Conservation (phyloP, 2,888 invertebrate species). For the Cosmia trapezina region DNA sequence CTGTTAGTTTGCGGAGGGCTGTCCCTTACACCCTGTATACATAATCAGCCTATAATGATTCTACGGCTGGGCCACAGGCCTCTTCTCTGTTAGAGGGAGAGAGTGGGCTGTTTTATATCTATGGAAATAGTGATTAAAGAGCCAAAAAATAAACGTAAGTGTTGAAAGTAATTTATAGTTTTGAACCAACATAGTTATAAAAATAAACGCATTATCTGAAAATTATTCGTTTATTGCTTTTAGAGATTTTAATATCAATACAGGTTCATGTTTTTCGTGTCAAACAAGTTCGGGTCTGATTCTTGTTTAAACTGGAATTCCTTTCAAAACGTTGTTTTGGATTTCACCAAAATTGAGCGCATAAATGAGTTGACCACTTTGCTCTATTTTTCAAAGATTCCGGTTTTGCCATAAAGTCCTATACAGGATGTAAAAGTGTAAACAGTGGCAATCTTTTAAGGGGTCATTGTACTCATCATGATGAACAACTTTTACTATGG, state of each 20-base stretch:
- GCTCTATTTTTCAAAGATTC: not conserved
- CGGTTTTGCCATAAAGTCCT: not conserved
- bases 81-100: too few relatives aligned
- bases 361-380: not conserved
- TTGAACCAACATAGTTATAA: not conserved
- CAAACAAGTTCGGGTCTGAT: not conserved
- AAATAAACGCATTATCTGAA: too few relatives aligned
- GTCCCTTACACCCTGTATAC: too few relatives aligned
- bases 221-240: not conserved
- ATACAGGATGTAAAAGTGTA: too few relatives aligned
- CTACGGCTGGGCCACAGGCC: too few relatives aligned
- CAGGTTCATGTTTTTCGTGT: not conserved
- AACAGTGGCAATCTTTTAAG: too few relatives aligned
- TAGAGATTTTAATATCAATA: not conserved
- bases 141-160: not conserved
- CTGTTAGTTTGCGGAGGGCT: too few relatives aligned
- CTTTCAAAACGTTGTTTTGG: not conserved
- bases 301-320: not conserved
- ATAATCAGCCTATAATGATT: too few relatives aligned
- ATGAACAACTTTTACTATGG: too few relatives aligned
- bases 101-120: not conserved
- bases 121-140: not conserved
- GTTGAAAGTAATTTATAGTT: not conserved
- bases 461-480: too few relatives aligned
- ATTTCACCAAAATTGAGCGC: too few relatives aligned